Evolutionary conservation across 2,888 invertebrate species (phyloP), one percentile per base, ranked within the genome.

Genomic region (Heteropelma amictum): DNA sequence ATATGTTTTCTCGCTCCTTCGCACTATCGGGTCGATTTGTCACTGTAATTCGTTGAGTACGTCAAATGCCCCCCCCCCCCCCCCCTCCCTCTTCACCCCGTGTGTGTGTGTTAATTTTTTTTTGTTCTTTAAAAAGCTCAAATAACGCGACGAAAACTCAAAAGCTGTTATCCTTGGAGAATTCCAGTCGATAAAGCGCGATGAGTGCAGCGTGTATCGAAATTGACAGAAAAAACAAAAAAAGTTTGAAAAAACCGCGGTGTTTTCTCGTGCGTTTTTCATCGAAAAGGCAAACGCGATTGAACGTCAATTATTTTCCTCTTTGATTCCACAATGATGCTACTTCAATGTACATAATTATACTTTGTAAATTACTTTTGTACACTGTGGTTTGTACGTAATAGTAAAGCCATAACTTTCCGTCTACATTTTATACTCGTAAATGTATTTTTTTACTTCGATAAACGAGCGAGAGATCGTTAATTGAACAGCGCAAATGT

Each of bases 1-100:
- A 79, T 80, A 80, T 80, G 79, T 80, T 76, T 73, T 42, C 51
- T 51, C 76, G 74, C 79, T 78, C 78, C 78, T 75, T 69, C 72
- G 67, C 72, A 68, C 35, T 53, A 60, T 35, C 40, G 14, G 30
- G 28, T 45, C 33, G 40, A 64, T 8, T 58, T 28, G 47, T 35
- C 28, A 21, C 61, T 68, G 45, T 19, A 51, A 40, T 53, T 60
- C 28, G 45, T 21, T 17, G 3, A 4, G 10, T 63, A 35, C 35
- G 51, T 21, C 14, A 21, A 5, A 40, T 17, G 17, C 26, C 54
- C 23, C 51, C 30, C 45, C 2, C 7, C 33, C 2, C 40, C n/a
- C n/a, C n/a, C n/a, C n/a, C n/a, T n/a, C n/a, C n/a, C n/a, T n/a
- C n/a, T n/a, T n/a, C n/a, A n/a, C n/a, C n/a, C n/a, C n/a, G n/a